Evolutionary conservation across 1,140 invertebrate species (phyloP).

Genomic region (Microplitis demolitor): DNA sequence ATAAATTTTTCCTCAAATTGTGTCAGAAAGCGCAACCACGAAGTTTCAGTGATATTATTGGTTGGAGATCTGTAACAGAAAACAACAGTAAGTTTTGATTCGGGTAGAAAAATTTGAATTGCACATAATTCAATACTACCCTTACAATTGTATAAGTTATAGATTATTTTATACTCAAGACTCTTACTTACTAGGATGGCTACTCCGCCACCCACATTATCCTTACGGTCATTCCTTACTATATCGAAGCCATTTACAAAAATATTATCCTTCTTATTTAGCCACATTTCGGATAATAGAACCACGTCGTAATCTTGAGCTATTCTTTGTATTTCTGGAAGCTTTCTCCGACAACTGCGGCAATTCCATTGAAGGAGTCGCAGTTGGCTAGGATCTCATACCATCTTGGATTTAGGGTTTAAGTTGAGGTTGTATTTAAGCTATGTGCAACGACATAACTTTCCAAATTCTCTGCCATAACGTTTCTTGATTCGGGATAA

Average conservation of each 20-base stretch:
- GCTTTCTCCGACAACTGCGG: not conserved
- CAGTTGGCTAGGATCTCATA: not conserved
- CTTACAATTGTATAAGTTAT: not conserved
- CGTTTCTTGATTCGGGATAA: too few species aligned
- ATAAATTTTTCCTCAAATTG: not conserved
- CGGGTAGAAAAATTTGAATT: not conserved
- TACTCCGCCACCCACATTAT: not conserved
- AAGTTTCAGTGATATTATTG: not conserved
- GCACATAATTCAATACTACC: slow-evolving; percentile 1
- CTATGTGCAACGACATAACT: not conserved
- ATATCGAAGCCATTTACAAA: not conserved
- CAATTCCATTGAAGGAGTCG: slow-evolving; percentile 17
- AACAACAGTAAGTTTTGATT: not conserved
- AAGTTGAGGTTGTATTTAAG: not conserved
- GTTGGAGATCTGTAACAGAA: not conserved
- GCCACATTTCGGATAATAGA: slow-evolving; percentile 8
- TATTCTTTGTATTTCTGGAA: slow-evolving; percentile 3
- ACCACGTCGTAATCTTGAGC: slow-evolving; percentile 10
- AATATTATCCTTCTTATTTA: not conserved
- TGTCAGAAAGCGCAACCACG: not conserved
- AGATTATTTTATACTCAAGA: not conserved
- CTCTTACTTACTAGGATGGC: not conserved
- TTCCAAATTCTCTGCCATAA: slow-evolving; percentile 2
- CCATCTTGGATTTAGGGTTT: not conserved
- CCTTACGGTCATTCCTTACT: slow-evolving; percentile 2